Evolutionary conservation across 2,113 vertebrate genomes (phyloP).

Genomic region (Oreochromis aureus): DNA sequence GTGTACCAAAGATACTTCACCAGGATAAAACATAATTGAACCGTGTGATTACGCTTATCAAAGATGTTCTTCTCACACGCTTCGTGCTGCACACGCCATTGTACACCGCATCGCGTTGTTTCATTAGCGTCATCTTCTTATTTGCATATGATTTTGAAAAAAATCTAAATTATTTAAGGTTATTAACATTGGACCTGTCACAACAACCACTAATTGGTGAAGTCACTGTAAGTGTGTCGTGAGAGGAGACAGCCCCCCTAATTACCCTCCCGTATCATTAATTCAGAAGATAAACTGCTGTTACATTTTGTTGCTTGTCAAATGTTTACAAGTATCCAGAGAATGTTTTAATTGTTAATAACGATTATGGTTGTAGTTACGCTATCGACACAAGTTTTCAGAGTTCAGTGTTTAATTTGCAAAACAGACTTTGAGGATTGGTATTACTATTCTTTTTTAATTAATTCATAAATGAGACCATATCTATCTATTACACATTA

Average conservation of each 20-base stretch:
- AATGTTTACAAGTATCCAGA: conserved; percentile 59
- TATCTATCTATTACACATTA: not conserved
- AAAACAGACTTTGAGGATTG: not conserved
- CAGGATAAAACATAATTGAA: not conserved
- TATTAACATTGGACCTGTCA: conserved; percentile 59
- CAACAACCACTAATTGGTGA: conserved; percentile 46
- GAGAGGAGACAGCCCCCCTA: conserved; percentile 14
- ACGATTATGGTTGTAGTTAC: not conserved
- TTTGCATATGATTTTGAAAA: conserved; percentile 32
- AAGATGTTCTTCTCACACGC: not conserved
- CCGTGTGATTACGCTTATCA: not conserved
- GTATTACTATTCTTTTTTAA: not conserved
- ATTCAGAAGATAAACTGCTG: conserved; percentile 61
- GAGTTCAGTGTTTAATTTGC: not conserved
- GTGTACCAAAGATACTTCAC: not conserved
- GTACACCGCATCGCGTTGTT: not conserved
- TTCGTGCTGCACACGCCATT: not conserved
- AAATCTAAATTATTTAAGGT: conserved; percentile 56
- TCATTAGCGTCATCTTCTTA: conserved; percentile 17
- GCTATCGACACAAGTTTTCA: not conserved
- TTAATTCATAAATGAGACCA: not conserved
- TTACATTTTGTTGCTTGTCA: conserved; percentile 65
- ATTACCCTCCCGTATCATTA: conserved; percentile 55
- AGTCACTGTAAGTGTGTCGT: conserved; percentile 10
- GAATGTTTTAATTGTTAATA: conserved; percentile 63